Base-by-base conservation (phyloP, 2,113 vertebrate species). In the Motacilla tschutschensis region DNA sequence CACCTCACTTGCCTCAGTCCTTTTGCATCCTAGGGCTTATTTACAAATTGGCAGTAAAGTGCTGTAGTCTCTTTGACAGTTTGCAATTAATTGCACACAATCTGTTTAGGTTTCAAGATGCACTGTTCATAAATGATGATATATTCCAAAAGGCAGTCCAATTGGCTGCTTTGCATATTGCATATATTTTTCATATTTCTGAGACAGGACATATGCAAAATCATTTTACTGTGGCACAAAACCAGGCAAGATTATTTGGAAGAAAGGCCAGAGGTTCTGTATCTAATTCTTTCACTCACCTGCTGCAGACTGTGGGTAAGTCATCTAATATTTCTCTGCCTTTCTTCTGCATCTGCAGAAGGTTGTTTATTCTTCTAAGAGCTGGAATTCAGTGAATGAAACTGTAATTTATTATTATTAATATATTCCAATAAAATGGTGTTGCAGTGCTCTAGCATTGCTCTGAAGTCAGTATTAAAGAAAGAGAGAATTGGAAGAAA, bases 31-130 rank as follows among this genome's bases (percentile, higher is more conserved):
- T 15, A 36, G 62, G 51, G 73, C 90, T 92, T 91, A 90, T 88
- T 95, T 94, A 84, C 90, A 82, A 86, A 88, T 85, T 85, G 90
- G 81, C 88, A 90, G 79, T 60, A 62, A 90, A 88, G 46, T 58
- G 57, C 79, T 93, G 60, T 48, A 86, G 78, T 63, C 48, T 77
- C 85, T 93, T 75, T 92, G 92, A 92, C 89, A 94, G 89, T 79
- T 70, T 82, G 79, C 86, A 93, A 92, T 91, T 92, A 94, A 92
- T 92, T 93, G 93, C 84, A 54, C 60, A 64, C 86, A 90, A 92
- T 91, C 93, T 93, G 88, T 92, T 93, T 90, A 90, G 86, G 83
- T 80, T 91, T 90, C 87, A 85, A 75, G 84, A 84, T 62, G 63
- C 75, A 47, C 74, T 50, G 41, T 91, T 90, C 79, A 74, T 85